phyloP scores from a whole-genome alignment of 2,797 vertebrate species.

The Channallabes apus region DNA sequence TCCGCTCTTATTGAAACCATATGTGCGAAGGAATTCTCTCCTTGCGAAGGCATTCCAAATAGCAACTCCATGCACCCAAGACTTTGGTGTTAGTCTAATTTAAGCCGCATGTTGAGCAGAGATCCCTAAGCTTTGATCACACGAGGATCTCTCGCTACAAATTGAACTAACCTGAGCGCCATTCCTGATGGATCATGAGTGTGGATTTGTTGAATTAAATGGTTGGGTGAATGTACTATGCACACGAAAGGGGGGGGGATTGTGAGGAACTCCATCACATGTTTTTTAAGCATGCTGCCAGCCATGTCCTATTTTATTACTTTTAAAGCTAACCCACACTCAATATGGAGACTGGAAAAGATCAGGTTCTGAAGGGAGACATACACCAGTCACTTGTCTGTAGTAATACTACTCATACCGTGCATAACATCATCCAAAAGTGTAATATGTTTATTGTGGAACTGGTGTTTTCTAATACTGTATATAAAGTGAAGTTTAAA shows the following conservation, averaged over 20 bases:
- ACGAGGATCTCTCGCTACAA: slow-evolving; percentile 99
- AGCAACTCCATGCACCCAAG: slow-evolving; percentile 97
- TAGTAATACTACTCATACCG: slow-evolving; percentile 93
- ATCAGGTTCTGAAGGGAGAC: slow-evolving; percentile 82
- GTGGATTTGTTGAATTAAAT: slow-evolving; percentile 99
- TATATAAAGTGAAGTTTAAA: not conserved
- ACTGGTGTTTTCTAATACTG: not conserved
- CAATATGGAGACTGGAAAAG: slow-evolving; percentile 89
- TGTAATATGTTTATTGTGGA: not conserved
- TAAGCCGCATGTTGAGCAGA: slow-evolving; percentile 99
- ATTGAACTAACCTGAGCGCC: slow-evolving; percentile 99
- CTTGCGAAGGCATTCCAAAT: slow-evolving; percentile 99
- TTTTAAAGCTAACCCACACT: slow-evolving; percentile 97
- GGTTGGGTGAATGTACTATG: slow-evolving; percentile 97
- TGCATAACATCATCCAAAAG: slow-evolving; percentile 61
- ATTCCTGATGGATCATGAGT: slow-evolving; percentile 98
- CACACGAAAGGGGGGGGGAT: slow-evolving; percentile 93
- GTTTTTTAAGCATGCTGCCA: slow-evolving; percentile 96
- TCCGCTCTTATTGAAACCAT: slow-evolving; percentile 97
- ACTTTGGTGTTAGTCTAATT: slow-evolving; percentile 99
- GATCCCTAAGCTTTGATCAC: slow-evolving; percentile 97
- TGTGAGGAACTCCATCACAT: slow-evolving; percentile 90
- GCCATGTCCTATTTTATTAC: slow-evolving; percentile 92
- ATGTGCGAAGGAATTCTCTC: slow-evolving; percentile 97
- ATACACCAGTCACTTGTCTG: slow-evolving; percentile 87